Evolutionary conservation across 1,140 invertebrate species (phyloP).

Genomic region (Anastrepha ludens): DNA sequence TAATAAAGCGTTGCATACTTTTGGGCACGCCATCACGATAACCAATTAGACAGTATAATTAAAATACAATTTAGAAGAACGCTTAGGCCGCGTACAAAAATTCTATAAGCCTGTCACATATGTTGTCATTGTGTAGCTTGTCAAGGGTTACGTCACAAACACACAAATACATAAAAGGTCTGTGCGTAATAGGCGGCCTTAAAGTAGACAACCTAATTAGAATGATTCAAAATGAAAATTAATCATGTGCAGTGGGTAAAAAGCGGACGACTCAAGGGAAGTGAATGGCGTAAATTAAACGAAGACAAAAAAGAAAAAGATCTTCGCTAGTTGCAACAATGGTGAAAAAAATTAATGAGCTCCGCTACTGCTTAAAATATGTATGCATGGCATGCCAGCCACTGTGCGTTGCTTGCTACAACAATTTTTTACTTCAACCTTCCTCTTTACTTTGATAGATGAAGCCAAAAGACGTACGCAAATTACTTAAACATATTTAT

Average conservation of each 20-base stretch:
- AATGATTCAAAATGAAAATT: slow-evolving; percentile 29
- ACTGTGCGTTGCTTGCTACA: too few species aligned
- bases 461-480: not conserved
- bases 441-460: not conserved
- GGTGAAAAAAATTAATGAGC: slow-evolving; percentile 38
- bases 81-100: not conserved
- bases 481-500: slow-evolving; percentile 18
- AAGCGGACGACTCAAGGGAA: not conserved
- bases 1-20: slow-evolving; percentile 2
- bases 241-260: too few species aligned
- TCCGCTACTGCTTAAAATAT: not conserved
- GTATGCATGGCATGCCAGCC: not conserved
- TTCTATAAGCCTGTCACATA: not conserved
- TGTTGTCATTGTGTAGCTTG: not conserved
- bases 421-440: not conserved
- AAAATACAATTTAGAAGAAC: not conserved
- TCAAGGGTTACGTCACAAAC: not conserved
- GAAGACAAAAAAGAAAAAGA: not conserved
- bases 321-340: not conserved
- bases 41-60: slow-evolving; percentile 10
- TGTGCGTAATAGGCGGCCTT: not conserved
- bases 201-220: slow-evolving; percentile 20
- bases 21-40: not conserved
- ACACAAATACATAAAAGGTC: not conserved
- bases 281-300: not conserved